Base-by-base conservation (phyloP, 2,113 vertebrate species). In the Sceloporus tristichus region DNA sequence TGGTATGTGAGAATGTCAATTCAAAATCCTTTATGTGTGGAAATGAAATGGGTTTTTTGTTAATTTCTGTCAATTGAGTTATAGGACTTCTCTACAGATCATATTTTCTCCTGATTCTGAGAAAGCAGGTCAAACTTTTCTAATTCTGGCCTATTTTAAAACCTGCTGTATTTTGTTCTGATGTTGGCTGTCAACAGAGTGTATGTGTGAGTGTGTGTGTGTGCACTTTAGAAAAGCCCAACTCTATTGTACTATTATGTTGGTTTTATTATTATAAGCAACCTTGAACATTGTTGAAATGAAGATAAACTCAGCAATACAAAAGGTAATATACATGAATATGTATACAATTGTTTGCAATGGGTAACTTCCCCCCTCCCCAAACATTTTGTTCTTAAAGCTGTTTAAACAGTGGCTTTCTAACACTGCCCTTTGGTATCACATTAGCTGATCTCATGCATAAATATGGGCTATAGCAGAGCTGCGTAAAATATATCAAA, bases 401-500 rank as follows among this genome's bases (percentile, higher is more conserved):
- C 59, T 62, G 18, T 54, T 53, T 78, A 77, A 81, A 59, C 9
- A 62, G 53, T 27, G 62, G 13, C 29, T 75, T 82, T 82, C 9
- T 65, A 83, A 70, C 62, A 83, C 53, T 14, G 38, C 2, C 34
- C 54, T 82, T 38, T 42, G 27, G 10, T 76, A 54, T 34, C 21
- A 75, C 19, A 21, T 77, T 83, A 77, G 42, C n/a, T 48, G 21
- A 83, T 54, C 42, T 77, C 81, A 76, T 38, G 29, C 59, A 88
- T 88, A 76, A 87, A 82, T 76, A 77, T 79, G 29, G 21, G 29
- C 48, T 82, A 83, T 38, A 42, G 34, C 4, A 16, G 59, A 88
- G 79, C 73, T 77, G 73, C 77, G 40, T 83, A 76, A 77, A 77
- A 88, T 77, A 25, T 77, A 83, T 83, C 73, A 56, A 48, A 83